phyloP scores from a whole-genome alignment of 2,113 vertebrate species.

The Calyptomena viridis region DNA sequence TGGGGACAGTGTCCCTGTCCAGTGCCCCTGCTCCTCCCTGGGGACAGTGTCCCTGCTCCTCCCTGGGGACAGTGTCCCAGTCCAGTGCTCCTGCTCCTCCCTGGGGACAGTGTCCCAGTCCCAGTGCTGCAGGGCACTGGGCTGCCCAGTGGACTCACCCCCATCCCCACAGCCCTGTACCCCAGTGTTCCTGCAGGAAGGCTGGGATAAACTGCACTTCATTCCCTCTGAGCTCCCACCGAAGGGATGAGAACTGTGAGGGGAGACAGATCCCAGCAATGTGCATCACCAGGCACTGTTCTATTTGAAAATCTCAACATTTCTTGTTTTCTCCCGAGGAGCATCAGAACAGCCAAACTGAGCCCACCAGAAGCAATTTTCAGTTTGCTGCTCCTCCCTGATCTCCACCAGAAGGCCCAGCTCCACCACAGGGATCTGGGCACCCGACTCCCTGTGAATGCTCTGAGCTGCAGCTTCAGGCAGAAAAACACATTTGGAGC shows the following conservation, averaged over 20 bases:
- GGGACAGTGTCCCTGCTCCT: not conserved
- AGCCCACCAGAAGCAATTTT: constrained; percentile 61
- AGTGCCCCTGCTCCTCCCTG: not conserved
- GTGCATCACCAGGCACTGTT: not conserved
- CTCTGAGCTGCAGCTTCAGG: not conserved
- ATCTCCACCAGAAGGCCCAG: not conserved
- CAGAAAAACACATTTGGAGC: constrained; percentile 27
- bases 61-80: accelerated
- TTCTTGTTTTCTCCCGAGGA: constrained; percentile 37
- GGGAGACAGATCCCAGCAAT: not conserved
- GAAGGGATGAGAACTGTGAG: not conserved
- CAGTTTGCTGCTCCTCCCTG: constrained; percentile 44
- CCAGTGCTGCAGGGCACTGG: accelerated
- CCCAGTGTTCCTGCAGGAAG: not conserved
- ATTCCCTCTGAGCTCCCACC: not conserved
- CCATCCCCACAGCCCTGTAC: not conserved
- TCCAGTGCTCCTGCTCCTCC: too few relatives aligned
- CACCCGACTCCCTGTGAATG: constrained; percentile 1
- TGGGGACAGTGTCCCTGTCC: accelerated
- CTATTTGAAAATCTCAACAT: not conserved
- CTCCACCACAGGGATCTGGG: not conserved
- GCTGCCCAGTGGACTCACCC: not conserved
- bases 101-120: accelerated
- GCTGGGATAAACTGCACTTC: not conserved
- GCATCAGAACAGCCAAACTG: constrained; percentile 27